Conservation (phyloP, 2,797 vertebrate genomes). For the Onychomys arenicola region DNA sequence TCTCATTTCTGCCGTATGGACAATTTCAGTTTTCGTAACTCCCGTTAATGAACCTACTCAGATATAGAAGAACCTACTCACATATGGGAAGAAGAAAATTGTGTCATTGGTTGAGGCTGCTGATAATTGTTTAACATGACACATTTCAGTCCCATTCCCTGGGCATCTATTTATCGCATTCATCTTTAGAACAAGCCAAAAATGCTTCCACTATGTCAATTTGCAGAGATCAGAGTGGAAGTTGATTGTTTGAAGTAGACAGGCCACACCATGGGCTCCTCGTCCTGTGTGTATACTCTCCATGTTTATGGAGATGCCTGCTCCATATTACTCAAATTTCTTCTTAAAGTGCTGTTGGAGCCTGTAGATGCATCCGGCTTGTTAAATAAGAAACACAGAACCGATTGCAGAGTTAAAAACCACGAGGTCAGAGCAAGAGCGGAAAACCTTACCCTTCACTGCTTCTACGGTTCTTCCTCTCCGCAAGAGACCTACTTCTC, state of each 20-base stretch:
- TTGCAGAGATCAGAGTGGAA: background rate
- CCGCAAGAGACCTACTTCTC: no score
- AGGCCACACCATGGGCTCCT: background rate
- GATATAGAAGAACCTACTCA: background rate
- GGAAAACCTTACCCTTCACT: no score
- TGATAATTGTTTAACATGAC: background rate
- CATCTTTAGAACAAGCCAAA: background rate
- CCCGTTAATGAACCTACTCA: background rate
- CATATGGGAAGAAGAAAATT: background rate
- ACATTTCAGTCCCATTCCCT: background rate
- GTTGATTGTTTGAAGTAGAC: background rate
- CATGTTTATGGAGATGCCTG: background rate
- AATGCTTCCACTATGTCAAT: background rate
- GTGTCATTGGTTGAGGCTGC: background rate
- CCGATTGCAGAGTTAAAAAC: no score
- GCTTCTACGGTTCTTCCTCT: no score
- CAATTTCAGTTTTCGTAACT: background rate
- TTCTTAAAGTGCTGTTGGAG: slow-evolving; percentile 57
- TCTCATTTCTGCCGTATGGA: background rate
- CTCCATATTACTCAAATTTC: slow-evolving; percentile 17
- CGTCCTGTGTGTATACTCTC: background rate
- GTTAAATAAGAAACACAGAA: no score
- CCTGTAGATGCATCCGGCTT: no score
- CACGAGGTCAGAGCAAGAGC: no score
- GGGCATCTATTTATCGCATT: background rate